Conservation (phyloP, 1,140 invertebrate species). For the Bactericera cockerelli region DNA sequence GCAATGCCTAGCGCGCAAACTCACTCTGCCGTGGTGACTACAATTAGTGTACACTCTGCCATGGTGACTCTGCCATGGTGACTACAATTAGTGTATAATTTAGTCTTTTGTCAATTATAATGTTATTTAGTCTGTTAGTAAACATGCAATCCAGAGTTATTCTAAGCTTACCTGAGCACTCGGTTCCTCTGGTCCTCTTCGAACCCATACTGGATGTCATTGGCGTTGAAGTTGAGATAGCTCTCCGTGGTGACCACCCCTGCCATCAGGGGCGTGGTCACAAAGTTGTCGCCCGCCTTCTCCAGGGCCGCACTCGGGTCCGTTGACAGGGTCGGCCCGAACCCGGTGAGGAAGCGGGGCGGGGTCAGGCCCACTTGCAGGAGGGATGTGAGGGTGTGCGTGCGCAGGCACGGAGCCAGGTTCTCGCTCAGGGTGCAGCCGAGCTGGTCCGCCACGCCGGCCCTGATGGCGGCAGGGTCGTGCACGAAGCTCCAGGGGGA, state of each 20-base stretch:
- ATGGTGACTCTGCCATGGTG: no score
- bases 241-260: slow-evolving; percentile 57
- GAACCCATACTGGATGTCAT: slow-evolving; percentile 58
- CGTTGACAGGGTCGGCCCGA: slow-evolving; percentile 42
- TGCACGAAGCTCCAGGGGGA: slow-evolving; percentile 65
- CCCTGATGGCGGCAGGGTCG: slow-evolving; percentile 51
- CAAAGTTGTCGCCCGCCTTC: slow-evolving; percentile 43
- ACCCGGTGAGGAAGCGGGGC: slow-evolving; percentile 38
- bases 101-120: no score
- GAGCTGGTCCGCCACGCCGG: slow-evolving; percentile 52
- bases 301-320: slow-evolving; percentile 47
- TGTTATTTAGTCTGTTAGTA: no score
- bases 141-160: no score
- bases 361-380: slow-evolving; percentile 38
- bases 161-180: slow-evolving; percentile 20
- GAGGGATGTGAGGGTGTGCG: slow-evolving; percentile 41
- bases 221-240: slow-evolving; percentile 54
- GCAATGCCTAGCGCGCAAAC: no score
- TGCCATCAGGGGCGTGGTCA: slow-evolving; percentile 48
- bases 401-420: slow-evolving; percentile 34
- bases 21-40: no score
- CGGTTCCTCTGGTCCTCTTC: slow-evolving; percentile 33
- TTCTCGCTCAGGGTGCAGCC: slow-evolving; percentile 35
- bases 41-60: no score
- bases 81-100: no score